A percentile compares a stretch with the other conserved stretches of the same genome.
Evolutionary conservation across 2,888 invertebrate species (phyloP).

Genomic region (Hypena proboscidalis): DNA sequence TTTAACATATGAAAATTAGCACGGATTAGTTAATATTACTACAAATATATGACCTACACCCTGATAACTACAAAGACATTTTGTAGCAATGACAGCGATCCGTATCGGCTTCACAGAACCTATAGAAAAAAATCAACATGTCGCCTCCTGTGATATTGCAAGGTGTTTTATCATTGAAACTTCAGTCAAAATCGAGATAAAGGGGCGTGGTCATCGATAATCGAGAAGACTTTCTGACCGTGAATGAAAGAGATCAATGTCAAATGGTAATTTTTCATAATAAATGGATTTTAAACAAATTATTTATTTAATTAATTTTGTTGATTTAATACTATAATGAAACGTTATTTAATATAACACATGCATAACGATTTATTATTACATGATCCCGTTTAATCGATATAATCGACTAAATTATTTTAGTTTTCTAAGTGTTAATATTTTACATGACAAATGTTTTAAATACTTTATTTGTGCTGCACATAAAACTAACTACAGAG

Average conservation of each 20-base stretch:
- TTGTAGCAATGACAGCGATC: slow-evolving; percentile 84
- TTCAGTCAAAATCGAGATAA: slow-evolving; percentile 67
- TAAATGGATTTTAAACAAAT: too few species aligned
- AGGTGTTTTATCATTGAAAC: slow-evolving; percentile 75
- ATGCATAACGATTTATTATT: too few species aligned
- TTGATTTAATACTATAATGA: too few species aligned
- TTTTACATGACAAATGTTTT: too few species aligned
- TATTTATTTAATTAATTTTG: too few species aligned
- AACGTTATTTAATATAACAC: too few species aligned
- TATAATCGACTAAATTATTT: too few species aligned
- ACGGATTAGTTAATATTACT: slow-evolving; percentile 76
- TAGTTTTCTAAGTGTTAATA: too few species aligned
- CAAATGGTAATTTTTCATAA: slow-evolving; percentile 14
- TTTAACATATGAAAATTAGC: slow-evolving; percentile 75
- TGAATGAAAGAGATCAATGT: slow-evolving; percentile 36
- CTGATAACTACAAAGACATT: slow-evolving; percentile 85
- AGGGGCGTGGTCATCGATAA: slow-evolving; percentile 56
- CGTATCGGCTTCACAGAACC: slow-evolving; percentile 85
- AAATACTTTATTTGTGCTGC: too few species aligned
- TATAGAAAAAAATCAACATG: slow-evolving; percentile 85
- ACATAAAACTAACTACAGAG: too few species aligned
- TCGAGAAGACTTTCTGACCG: slow-evolving; percentile 46
- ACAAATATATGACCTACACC: slow-evolving; percentile 84
- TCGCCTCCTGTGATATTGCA: slow-evolving; percentile 77
- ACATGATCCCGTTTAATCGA: too few species aligned